Evolutionary conservation across 2,888 invertebrate genomes (phyloP).

Genomic region (Biston betularia): DNA sequence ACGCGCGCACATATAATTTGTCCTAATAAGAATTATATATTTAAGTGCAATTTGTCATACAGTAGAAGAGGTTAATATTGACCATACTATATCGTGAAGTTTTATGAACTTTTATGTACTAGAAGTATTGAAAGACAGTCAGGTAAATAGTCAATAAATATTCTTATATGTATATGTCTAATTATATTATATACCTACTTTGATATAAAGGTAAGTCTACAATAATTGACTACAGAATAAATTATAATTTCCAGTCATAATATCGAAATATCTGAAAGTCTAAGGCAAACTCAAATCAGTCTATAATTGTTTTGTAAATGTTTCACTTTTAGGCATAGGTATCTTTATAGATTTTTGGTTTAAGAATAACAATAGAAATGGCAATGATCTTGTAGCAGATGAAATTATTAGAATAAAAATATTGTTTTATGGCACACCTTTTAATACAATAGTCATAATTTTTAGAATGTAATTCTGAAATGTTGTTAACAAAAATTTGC

Average conservation of each 20-base stretch:
- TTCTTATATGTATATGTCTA: conserved; percentile 14
- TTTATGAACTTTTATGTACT: conserved; percentile 27
- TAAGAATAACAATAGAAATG: not conserved
- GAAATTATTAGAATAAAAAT: not conserved
- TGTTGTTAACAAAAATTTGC: not conserved
- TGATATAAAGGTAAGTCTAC: conserved; percentile 32
- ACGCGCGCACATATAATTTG: not conserved
- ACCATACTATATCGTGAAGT: conserved; percentile 1
- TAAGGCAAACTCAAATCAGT: conserved; percentile 63
- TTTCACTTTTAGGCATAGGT: conserved; percentile 21
- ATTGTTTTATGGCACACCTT: conserved; percentile 13
- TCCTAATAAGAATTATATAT: not conserved
- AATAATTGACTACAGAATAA: conserved; percentile 48
- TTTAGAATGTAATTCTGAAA: not conserved
- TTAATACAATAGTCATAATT: not conserved
- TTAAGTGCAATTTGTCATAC: not conserved
- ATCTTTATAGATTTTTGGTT: conserved; percentile 7
- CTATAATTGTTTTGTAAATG: conserved; percentile 48
- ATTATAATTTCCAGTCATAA: conserved; percentile 32
- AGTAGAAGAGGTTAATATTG: conserved; percentile 1
- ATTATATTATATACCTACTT: conserved; percentile 6
- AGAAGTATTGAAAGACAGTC: conserved; percentile 40
- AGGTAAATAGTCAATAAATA: conserved; percentile 18
- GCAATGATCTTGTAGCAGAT: not conserved
- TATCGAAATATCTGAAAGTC: conserved; percentile 33